Conservation (phyloP, 2,113 vertebrate species). For the Notechis scutatus region DNA sequence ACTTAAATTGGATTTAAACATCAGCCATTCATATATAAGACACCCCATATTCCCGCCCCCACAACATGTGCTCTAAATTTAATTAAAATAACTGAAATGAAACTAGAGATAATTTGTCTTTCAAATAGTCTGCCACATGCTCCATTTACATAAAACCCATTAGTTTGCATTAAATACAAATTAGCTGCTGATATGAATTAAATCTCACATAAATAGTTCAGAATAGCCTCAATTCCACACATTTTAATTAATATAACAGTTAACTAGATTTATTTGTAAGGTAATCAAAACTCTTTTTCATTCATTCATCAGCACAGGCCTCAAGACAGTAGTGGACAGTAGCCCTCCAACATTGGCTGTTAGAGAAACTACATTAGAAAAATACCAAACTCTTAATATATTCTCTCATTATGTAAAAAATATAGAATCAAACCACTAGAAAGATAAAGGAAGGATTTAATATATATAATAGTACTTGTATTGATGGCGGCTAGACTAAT, state of each 20-base stretch:
- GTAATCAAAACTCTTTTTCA: constrained; percentile 69
- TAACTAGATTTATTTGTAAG: constrained; percentile 74
- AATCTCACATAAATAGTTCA: constrained; percentile 76
- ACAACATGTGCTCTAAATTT: constrained; percentile 72
- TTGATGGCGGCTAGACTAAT: too few species aligned
- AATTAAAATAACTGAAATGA: constrained; percentile 85
- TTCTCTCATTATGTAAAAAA: constrained; percentile 22
- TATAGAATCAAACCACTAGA: neutral
- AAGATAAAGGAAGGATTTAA: too few species aligned
- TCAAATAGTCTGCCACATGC: constrained; percentile 82
- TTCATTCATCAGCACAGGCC: constrained; percentile 63
- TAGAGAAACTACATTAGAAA: constrained; percentile 18
- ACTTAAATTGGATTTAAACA: constrained; percentile 73
- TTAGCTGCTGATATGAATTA: constrained; percentile 80
- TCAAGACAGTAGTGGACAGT: constrained; percentile 17
- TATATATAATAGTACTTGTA: too few species aligned
- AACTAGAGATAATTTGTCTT: constrained; percentile 82
- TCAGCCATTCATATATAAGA: constrained; percentile 69
- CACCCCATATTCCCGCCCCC: constrained; percentile 58
- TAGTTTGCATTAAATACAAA: constrained; percentile 84
- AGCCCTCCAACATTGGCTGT: constrained; percentile 18
- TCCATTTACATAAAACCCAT: constrained; percentile 84
- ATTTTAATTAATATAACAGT: constrained; percentile 76
- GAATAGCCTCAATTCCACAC: constrained; percentile 66
- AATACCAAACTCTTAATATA: neutral